Conservation (phyloP, 2,888 invertebrate species). For the Polyommatus icarus region DNA sequence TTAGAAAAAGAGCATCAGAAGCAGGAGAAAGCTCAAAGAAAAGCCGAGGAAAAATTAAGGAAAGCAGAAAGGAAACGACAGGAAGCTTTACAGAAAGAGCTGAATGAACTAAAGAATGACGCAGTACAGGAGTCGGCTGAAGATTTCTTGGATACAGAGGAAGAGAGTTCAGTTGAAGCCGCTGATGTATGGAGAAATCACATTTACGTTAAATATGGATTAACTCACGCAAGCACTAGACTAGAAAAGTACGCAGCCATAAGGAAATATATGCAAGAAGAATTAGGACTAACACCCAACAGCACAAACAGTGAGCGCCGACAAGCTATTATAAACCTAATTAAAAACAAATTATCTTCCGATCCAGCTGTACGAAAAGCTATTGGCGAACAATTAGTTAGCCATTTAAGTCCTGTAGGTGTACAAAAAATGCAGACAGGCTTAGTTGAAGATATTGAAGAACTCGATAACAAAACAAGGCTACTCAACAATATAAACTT, state of each 20-base stretch:
- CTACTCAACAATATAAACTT: conserved; percentile 55
- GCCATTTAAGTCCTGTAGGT: conserved; percentile 57
- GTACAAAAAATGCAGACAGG: conserved; percentile 57
- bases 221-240: conserved; percentile 54
- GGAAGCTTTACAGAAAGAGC: conserved; percentile 45
- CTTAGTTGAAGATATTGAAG: conserved; percentile 60
- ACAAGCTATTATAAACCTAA: conserved; percentile 59
- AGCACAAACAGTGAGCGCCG: conserved; percentile 65
- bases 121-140: conserved; percentile 44
- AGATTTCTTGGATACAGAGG: conserved; percentile 52
- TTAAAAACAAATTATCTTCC: conserved; percentile 57
- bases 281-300: conserved; percentile 58
- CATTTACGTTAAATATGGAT: conserved; percentile 62
- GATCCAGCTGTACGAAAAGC: conserved; percentile 49
- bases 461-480: conserved; percentile 62
- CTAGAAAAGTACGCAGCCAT: conserved; percentile 59
- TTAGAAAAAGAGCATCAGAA: conserved; percentile 51
- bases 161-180: conserved; percentile 57
- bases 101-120: conserved; percentile 52
- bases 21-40: conserved; percentile 51
- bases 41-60: conserved; percentile 46
- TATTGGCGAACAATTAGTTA: conserved; percentile 56
- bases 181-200: conserved; percentile 67
- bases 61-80: conserved; percentile 47
- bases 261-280: conserved; percentile 59